Evolutionary conservation across 2,888 invertebrate genomes (phyloP), one percentile per base, ranked within the genome.

Genomic region (Psococerastis gibbosa): DNA sequence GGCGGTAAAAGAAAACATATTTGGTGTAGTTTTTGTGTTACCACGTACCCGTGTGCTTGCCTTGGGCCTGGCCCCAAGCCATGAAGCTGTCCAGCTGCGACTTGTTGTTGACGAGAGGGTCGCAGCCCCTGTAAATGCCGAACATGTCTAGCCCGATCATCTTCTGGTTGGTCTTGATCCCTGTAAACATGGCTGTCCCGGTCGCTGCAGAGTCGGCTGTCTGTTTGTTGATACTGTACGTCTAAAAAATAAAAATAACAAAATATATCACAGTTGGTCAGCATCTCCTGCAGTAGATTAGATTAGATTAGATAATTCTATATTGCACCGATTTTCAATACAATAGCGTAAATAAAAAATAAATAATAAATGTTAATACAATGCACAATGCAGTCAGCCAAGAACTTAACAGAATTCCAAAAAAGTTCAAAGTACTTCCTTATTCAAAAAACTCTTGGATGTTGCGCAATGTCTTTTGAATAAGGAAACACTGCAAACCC

Each of bases 131-230:
- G 47, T 60, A 43, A 44, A 61, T 57, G 5, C 59, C 60, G 46
- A 53, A 58, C 11, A 58, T 59, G 44, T 67, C 67, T 49, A 73
- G 57, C 4, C 75, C 74, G 38, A 73, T 58, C 8, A 68, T 65
- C 44, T 64, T 67, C 49, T 66, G 69, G 48, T 70, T 68, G 32
- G 67, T 67, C 57, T 77, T 77, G 0, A 71, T 66, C 1, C 77
- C 77, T 43, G 67, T 64, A 50, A 75, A 69, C 53, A 72, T 66
- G 2, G 76, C 75, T 1, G 77, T 78, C 1, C 74, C 77, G 1
- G 78, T 75, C 2, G 69, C 75, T 2, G 78, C 77, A 2, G 76
- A 76, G 53, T 78, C 78, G 0, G 78, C 70, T 11, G 75, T 75
- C 59, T 77, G 77, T 46, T 67, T 68, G 55, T 78, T 74, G n/a